Percentiles rank a stretch among this genome's conserved stretches.
These are phyloP conservation scores for Neodiprion fabricii DNA, from an alignment of 1,140 invertebrate species.

Conservation along the genomic window DNA sequence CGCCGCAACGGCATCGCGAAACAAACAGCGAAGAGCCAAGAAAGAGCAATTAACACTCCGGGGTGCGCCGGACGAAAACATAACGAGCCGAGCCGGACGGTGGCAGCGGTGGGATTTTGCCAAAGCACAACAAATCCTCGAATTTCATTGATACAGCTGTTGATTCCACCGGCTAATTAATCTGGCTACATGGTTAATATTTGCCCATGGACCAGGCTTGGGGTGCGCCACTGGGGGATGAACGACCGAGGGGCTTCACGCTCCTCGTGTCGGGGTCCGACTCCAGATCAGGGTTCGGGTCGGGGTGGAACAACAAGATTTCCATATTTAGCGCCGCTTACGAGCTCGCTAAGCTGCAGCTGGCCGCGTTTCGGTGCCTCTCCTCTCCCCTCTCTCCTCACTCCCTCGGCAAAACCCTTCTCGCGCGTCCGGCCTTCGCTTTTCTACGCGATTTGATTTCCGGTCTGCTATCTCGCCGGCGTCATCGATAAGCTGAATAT, in stretches of 20 bases:
- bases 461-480: too few species aligned
- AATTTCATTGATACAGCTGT: constrained; percentile 23
- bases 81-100: constrained; percentile 43
- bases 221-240: constrained; percentile 6
- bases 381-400: background rate
- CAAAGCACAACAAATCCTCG: background rate
- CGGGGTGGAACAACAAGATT: constrained; percentile 53
- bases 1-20: background rate
- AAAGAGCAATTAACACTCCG: constrained; percentile 51
- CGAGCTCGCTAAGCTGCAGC: background rate
- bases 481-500: too few species aligned
- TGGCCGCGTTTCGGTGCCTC: background rate
- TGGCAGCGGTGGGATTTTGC: constrained; percentile 13
- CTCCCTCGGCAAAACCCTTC: background rate
- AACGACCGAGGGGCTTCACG: constrained; percentile 13
- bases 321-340: constrained; percentile 48
- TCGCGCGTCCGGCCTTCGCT: background rate
- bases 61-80: constrained; percentile 51
- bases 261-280: constrained; percentile 38
- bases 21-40: constrained; percentile 42
- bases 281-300: constrained; percentile 33
- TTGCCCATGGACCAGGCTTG: constrained; percentile 25
- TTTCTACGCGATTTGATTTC: too few species aligned
- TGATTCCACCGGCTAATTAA: constrained; percentile 38
- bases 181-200: constrained; percentile 34